These are phyloP conservation scores for Tiliacea aurago DNA, from an alignment of 2,888 invertebrate species.

Conservation along the genomic window DNA sequence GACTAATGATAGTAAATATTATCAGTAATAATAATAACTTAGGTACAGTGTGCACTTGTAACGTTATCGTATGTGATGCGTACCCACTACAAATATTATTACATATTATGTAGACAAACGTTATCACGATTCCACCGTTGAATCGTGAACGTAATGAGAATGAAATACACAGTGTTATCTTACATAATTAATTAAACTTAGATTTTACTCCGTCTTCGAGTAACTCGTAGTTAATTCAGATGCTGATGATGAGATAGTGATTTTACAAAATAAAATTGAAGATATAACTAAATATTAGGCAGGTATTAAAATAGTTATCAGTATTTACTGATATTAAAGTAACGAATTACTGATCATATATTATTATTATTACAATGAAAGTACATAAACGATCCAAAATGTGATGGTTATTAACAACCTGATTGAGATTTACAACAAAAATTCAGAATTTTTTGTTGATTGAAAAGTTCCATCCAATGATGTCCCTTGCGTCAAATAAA, in stretches of 20 bases:
- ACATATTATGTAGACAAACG: conserved; percentile 14
- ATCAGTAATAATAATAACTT: too few relatives aligned
- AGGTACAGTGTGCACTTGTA: not conserved
- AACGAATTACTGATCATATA: not conserved
- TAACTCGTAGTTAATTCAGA: conserved; percentile 19
- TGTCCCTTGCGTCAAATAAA: conserved; percentile 31
- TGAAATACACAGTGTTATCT: conserved; percentile 43
- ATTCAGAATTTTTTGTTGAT: conserved; percentile 15
- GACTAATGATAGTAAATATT: too few relatives aligned
- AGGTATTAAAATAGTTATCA: not conserved
- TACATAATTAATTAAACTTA: conserved; percentile 41
- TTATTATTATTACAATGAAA: too few relatives aligned
- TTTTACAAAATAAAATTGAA: not conserved
- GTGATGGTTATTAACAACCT: not conserved
- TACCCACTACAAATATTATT: not conserved
- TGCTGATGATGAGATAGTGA: conserved; percentile 3
- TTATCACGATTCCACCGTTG: conserved; percentile 6
- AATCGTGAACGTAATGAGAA: conserved; percentile 36
- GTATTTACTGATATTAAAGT: not conserved
- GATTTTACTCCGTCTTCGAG: conserved; percentile 25
- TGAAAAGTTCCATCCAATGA: conserved; percentile 32
- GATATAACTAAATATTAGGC: not conserved
- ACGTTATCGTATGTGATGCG: not conserved
- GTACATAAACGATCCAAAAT: not conserved
- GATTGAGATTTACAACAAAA: not conserved